Percentiles rank a stretch among this genome's conserved stretches.
Conservation (phyloP, 2,113 vertebrate species). For the Caranx ignobilis region DNA sequence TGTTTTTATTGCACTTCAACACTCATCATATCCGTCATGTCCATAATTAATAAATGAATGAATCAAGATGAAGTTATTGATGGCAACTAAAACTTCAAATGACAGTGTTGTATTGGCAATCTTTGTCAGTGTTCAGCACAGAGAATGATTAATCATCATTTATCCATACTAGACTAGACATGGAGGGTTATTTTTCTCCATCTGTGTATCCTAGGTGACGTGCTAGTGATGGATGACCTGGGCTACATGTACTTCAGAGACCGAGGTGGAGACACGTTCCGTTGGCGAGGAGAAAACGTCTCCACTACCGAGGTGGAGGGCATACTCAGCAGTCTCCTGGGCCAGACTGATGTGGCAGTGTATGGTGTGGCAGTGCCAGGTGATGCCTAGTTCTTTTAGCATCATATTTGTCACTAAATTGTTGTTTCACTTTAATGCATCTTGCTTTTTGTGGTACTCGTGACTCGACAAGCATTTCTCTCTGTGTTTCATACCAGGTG, state of each 20-base stretch:
- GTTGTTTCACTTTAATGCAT: not conserved
- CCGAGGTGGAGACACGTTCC: constrained; percentile 92
- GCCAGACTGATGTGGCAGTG: constrained; percentile 90
- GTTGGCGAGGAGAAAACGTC: constrained; percentile 94
- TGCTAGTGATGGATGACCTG: constrained; percentile 93
- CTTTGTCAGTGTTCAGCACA: not conserved
- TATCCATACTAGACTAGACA: not conserved
- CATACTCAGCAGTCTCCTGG: constrained; percentile 87
- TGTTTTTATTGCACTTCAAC: not conserved
- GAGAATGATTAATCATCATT: not conserved
- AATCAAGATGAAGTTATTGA: not conserved
- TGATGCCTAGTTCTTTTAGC: constrained; percentile 40
- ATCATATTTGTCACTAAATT: not conserved
- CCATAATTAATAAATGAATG: constrained; percentile 8
- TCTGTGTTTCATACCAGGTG: constrained; percentile 78
- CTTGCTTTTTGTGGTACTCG: not conserved
- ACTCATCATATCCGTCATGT: not conserved
- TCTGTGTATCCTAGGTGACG: constrained; percentile 83
- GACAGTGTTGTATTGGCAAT: not conserved
- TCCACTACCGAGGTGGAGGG: constrained; percentile 93
- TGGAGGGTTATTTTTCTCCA: not conserved
- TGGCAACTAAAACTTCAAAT: not conserved
- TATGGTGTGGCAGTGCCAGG: constrained; percentile 91
- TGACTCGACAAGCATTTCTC: not conserved
- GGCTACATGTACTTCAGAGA: constrained; percentile 96